These are phyloP conservation scores for Ursus arctos DNA, from an alignment of 2,113 vertebrate species.

Conservation along the genomic window DNA sequence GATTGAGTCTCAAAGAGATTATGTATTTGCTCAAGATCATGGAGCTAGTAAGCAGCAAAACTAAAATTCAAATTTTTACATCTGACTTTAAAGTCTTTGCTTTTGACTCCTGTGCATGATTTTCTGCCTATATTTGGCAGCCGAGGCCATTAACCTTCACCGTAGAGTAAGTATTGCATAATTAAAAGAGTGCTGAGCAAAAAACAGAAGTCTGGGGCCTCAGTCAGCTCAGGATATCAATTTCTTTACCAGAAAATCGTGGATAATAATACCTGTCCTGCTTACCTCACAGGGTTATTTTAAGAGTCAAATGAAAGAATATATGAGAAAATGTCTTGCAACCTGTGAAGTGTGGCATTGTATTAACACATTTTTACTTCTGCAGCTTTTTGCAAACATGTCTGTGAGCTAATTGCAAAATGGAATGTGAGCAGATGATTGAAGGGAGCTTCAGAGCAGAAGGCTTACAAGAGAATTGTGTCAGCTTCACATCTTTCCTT, in stretches of 20 bases:
- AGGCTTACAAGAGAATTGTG: not conserved
- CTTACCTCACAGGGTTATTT: slow-evolving; percentile 58
- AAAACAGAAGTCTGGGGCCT: not conserved
- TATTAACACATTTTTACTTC: slow-evolving; percentile 6
- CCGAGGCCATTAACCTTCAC: not conserved
- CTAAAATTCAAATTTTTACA: not conserved
- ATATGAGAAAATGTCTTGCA: slow-evolving; percentile 18
- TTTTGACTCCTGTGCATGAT: not conserved
- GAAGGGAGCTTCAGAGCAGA: not conserved
- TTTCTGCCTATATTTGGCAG: not conserved
- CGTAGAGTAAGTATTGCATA: not conserved
- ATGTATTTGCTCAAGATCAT: not conserved
- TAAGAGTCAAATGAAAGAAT: slow-evolving; percentile 11
- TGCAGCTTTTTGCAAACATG: not conserved
- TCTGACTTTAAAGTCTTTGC: not conserved
- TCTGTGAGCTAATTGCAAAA: slow-evolving; percentile 30
- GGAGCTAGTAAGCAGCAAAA: not conserved
- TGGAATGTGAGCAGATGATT: not conserved
- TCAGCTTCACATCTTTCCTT: not conserved
- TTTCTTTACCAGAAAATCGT: slow-evolving; percentile 20
- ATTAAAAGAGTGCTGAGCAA: slow-evolving; percentile 11
- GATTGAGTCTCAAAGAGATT: not conserved
- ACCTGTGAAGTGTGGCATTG: not conserved
- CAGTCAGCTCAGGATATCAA: not conserved
- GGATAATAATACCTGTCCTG: slow-evolving; percentile 21